phyloP scores from a whole-genome alignment of 2,113 vertebrate species.

The Anhinga rufa region DNA sequence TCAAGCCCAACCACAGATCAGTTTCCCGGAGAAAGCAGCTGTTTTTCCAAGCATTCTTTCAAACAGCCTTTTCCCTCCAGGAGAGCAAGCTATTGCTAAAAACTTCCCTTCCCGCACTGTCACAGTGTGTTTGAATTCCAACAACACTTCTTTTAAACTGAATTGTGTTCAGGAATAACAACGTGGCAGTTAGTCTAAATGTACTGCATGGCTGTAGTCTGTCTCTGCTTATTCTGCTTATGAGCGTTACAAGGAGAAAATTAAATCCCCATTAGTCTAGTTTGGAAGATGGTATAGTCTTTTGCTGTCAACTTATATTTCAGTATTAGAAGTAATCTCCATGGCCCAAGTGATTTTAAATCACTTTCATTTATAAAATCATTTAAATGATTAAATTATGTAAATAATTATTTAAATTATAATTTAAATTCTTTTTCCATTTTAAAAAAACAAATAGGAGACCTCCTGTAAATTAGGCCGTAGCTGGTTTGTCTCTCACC shows the following conservation, averaged over 20 bases:
- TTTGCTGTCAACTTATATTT: background rate
- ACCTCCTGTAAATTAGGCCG: background rate
- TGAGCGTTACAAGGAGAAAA: background rate
- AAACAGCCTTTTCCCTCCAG: background rate
- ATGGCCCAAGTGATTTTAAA: background rate
- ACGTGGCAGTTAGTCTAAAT: background rate
- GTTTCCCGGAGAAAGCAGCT: background rate
- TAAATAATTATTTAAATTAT: background rate
- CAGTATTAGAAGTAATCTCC: background rate
- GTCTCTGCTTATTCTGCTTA: background rate
- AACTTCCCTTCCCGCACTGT: background rate
- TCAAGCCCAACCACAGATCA: background rate
- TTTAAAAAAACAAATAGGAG: background rate
- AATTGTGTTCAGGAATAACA: background rate
- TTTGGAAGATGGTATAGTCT: background rate
- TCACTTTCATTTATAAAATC: background rate
- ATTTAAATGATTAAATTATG: background rate
- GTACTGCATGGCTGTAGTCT: no score
- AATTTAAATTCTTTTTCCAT: background rate
- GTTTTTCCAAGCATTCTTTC: background rate
- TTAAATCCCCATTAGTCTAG: background rate
- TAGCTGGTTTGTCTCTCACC: background rate
- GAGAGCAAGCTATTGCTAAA: background rate
- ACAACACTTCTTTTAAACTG: background rate
- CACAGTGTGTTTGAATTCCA: background rate